phyloP scores from a whole-genome alignment of 2,888 invertebrate genomes.

The Troides oblongomaculatus region DNA sequence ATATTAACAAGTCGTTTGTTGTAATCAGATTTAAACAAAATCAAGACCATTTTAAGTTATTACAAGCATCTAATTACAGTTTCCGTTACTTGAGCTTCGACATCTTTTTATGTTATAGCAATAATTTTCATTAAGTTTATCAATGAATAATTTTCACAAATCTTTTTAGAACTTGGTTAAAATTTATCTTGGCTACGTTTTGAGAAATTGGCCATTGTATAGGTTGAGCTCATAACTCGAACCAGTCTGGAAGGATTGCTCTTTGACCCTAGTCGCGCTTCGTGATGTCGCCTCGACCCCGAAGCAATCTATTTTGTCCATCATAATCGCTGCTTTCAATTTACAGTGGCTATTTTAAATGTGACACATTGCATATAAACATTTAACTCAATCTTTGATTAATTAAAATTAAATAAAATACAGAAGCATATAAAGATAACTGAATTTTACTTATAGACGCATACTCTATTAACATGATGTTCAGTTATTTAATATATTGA shows the following conservation, averaged over 20 bases:
- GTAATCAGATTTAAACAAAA: too few species aligned
- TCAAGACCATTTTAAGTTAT: too few species aligned
- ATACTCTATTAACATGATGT: not conserved
- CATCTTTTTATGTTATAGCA: not conserved
- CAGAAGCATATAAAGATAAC: not conserved
- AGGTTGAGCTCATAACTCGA: conserved; percentile 67
- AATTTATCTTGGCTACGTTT: conserved; percentile 66
- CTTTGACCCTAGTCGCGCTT: conserved; percentile 67
- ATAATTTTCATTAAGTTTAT: conserved; percentile 24
- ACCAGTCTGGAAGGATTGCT: conserved; percentile 64
- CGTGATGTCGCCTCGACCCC: conserved; percentile 76
- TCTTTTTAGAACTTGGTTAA: conserved; percentile 22
- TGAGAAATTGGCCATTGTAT: conserved; percentile 76
- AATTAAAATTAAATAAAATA: not conserved
- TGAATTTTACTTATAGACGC: not conserved
- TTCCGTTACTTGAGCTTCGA: too few species aligned
- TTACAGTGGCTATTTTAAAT: conserved; percentile 68
- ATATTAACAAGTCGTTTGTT: too few species aligned
- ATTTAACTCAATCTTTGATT: not conserved
- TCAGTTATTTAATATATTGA: not conserved
- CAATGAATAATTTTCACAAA: conserved; percentile 28
- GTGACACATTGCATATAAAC: conserved; percentile 52
- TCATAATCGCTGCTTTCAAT: conserved; percentile 77
- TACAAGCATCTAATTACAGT: too few species aligned
- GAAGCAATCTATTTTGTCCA: conserved; percentile 72